Base-by-base conservation (phyloP, 2,797 vertebrate genomes). In the Acestrorhynchus altus region DNA sequence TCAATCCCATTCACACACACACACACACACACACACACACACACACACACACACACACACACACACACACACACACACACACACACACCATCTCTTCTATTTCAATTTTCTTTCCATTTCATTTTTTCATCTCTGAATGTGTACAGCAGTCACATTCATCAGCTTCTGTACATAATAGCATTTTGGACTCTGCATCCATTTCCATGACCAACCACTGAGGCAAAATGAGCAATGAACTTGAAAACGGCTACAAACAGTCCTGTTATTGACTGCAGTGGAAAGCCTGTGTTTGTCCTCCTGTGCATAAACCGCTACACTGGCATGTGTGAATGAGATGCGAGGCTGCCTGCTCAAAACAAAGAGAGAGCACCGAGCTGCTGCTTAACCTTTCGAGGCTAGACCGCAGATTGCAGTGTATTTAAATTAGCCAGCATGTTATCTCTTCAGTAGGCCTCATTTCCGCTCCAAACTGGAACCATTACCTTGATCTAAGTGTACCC, bases 201-300 rank as follows among this genome's bases (percentile, higher is more conserved):
- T 79, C 72, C 63, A 49, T 52, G 22, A 61, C 26, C 73, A 54
- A 60, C 57, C 24, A 20, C 51, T 76, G 68, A 79, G 79, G 60
- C 49, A 76, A 78, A 65, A 57, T 26, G 57, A 72, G 52, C 79
- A 81, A 84, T 81, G 70, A 66, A 61, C 68, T 22, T 51, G 44
- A 78, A 77, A 81, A 69, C 12, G 20, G 24, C 35, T 78, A 67
- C 49, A 81, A 79, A 78, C 74, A 64, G 40, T 57, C 39, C 73
- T 61, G 64, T 80, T 84, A 81, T 74, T 56, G 60, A 35, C 26
- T 40, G 68, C 24, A 35, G 15, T 28, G 18, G 61, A 74, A 63
- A 68, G 11, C 10, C 64, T 57, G 22, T 65, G 44, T 76, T 54
- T 67, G 72, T 44, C 26, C 60, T 49, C 26, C 51, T 40, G 49